phyloP scores from a whole-genome alignment of 2,888 invertebrate genomes.

The Leptopilina myrica region DNA sequence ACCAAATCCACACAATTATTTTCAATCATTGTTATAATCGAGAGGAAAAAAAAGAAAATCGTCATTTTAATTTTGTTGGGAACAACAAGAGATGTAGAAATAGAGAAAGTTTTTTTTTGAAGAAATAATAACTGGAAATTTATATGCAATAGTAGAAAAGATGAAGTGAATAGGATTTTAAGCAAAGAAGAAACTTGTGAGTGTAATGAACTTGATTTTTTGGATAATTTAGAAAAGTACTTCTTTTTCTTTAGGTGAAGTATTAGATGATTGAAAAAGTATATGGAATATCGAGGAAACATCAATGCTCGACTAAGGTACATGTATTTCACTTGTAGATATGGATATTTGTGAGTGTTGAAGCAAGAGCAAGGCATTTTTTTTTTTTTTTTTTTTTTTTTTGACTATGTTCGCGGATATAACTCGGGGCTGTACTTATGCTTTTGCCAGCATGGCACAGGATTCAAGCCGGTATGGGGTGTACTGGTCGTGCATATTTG shows the following conservation, averaged over 20 bases:
- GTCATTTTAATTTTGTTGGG: too few relatives aligned
- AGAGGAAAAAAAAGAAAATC: background rate
- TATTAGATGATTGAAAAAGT: background rate
- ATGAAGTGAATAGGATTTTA: too few relatives aligned
- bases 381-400: slow-evolving; percentile 6
- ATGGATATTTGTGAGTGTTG: background rate
- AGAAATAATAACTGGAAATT: too few relatives aligned
- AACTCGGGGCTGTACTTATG: slow-evolving; percentile 45
- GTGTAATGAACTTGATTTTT: too few relatives aligned
- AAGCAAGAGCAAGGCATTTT: background rate
- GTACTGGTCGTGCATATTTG: slow-evolving; percentile 70
- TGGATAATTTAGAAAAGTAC: too few relatives aligned
- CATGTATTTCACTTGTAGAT: background rate
- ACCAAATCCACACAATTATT: slow-evolving; percentile 61
- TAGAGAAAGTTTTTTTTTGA: too few relatives aligned
- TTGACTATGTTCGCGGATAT: slow-evolving; percentile 4
- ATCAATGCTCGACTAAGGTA: slow-evolving; percentile 33
- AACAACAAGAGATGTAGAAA: too few relatives aligned
- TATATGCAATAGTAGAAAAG: too few relatives aligned
- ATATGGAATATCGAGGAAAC: slow-evolving; percentile 18
- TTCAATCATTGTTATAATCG: slow-evolving; percentile 51
- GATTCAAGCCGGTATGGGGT: slow-evolving; percentile 51
- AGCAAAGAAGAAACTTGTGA: too few relatives aligned
- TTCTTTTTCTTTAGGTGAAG: background rate
- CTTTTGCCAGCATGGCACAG: slow-evolving; percentile 52